Percentiles rank a stretch among this genome's conserved stretches.
Conservation (phyloP, 2,797 vertebrate species). For the Cyclopterus lumpus region DNA sequence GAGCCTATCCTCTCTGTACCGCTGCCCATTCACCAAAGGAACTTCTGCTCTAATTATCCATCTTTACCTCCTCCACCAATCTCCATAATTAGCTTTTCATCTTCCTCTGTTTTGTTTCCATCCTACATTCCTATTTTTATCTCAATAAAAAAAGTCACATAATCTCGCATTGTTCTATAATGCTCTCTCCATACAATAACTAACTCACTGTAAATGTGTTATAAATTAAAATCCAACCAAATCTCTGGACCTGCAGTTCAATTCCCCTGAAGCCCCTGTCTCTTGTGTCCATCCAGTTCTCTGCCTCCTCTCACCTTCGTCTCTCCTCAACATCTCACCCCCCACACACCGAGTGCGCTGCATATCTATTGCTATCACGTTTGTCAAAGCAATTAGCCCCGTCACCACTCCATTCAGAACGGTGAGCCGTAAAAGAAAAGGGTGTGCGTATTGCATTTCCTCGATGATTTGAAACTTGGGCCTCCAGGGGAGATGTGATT, state of each 20-base stretch:
- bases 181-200: background rate
- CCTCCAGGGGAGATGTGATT: conserved; percentile 63
- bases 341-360: conserved; percentile 2
- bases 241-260: background rate
- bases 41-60: conserved; percentile 31
- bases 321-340: background rate
- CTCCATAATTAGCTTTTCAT: conserved; percentile 10
- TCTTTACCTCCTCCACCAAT: conserved; percentile 36
- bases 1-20: conserved; percentile 43
- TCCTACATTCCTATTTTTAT: conserved; percentile 14
- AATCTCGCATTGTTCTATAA: background rate
- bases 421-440: conserved; percentile 45
- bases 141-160: background rate
- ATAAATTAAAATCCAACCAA: conserved; percentile 7
- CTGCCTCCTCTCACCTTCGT: background rate
- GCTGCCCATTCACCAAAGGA: conserved; percentile 47
- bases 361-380: conserved; percentile 31
- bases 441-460: conserved; percentile 53
- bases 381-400: conserved; percentile 47
- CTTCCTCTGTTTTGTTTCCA: conserved; percentile 1
- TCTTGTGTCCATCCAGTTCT: conserved; percentile 1
- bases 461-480: conserved; percentile 64
- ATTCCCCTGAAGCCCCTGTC: background rate
- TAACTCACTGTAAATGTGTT: background rate
- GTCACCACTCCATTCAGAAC: conserved; percentile 30